phyloP scores from a whole-genome alignment of 2,113 vertebrate species.

The Oxyruncus cristatus region DNA sequence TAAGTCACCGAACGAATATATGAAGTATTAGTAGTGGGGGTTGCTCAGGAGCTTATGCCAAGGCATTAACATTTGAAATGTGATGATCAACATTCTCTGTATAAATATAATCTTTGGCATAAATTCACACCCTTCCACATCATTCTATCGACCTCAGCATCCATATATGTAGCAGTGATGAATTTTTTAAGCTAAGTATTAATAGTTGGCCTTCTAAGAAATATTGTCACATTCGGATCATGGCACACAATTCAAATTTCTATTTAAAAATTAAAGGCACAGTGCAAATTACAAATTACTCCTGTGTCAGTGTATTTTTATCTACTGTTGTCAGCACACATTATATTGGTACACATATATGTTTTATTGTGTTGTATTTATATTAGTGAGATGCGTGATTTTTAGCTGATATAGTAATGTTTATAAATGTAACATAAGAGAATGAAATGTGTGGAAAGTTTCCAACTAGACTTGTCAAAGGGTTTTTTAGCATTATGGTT shows the following conservation, averaged over 20 bases:
- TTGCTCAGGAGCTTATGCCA: slow-evolving; percentile 14
- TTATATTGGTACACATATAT: neutral
- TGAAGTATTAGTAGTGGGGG: slow-evolving; percentile 1
- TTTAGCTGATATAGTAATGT: neutral
- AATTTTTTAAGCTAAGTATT: neutral
- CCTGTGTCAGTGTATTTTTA: neutral
- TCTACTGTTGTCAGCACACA: rapidly evolving
- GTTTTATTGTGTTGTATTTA: neutral
- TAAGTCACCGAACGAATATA: slow-evolving; percentile 38
- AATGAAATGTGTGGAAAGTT: neutral
- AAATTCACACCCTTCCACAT: neutral
- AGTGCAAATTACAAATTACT: neutral
- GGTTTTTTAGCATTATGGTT: neutral
- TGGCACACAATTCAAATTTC: neutral
- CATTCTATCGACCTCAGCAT: neutral
- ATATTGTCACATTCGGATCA: neutral
- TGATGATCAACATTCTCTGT: neutral
- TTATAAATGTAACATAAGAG: neutral
- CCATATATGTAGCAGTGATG: neutral
- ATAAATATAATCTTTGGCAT: slow-evolving; percentile 8
- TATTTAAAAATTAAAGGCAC: neutral
- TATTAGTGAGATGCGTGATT: neutral
- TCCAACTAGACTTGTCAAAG: neutral
- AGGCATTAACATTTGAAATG: slow-evolving; percentile 24
- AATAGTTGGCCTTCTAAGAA: neutral